Conservation (phyloP, 2,797 vertebrate species). For the Odontamblyopus rebecca region DNA sequence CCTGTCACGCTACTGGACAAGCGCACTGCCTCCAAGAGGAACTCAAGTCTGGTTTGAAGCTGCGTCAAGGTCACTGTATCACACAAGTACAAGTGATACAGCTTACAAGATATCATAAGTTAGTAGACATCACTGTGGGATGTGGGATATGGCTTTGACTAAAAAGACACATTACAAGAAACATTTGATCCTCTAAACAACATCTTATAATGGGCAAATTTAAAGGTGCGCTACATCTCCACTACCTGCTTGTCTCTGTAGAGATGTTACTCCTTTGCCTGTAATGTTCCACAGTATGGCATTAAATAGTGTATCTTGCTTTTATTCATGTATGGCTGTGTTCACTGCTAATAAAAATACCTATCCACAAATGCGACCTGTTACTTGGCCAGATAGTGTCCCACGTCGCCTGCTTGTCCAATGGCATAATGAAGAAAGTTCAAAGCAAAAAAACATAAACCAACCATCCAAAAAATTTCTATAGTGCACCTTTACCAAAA, state of each 20-base stretch:
- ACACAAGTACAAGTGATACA: constrained; percentile 1
- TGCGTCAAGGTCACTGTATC: constrained; percentile 34
- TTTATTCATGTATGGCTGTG: too few species aligned
- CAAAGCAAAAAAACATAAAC: too few species aligned
- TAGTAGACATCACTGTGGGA: background rate
- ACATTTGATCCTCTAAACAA: too few species aligned
- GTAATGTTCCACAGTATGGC: background rate
- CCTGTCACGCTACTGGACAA: constrained; percentile 59
- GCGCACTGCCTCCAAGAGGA: constrained; percentile 47
- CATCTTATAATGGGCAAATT: background rate
- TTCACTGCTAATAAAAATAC: too few species aligned
- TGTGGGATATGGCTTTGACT: constrained; percentile 19
- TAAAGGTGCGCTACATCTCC: background rate
- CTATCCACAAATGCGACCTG: too few species aligned
- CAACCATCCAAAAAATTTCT: too few species aligned
- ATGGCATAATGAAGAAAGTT: too few species aligned
- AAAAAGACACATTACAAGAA: too few species aligned
- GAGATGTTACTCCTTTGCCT: background rate
- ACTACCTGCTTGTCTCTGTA: background rate
- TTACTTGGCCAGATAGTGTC: too few species aligned
- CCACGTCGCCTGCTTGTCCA: too few species aligned
- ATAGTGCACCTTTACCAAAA: too few species aligned
- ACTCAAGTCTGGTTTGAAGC: constrained; percentile 48
- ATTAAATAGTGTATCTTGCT: too few species aligned
- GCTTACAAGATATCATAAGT: constrained; percentile 14